Evolutionary conservation across 2,797 vertebrate species (phyloP), one percentile per base, ranked within the genome.

Genomic region (Ataeniobius toweri): DNA sequence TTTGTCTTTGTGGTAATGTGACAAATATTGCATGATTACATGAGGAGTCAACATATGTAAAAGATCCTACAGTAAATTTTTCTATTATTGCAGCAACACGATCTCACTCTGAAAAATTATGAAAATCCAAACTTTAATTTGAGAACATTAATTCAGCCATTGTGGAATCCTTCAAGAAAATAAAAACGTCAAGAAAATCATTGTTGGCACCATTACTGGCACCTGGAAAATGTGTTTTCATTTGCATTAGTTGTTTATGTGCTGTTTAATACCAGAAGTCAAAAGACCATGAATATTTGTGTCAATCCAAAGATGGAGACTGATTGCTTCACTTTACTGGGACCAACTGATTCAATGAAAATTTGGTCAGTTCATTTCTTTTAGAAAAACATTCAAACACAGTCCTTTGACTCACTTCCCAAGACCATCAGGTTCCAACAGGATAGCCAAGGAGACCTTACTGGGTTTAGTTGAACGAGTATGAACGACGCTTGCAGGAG

Each of bases 401-500:
- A 55, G 6, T 55, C 18, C 1, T 55, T 55, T 24, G 53, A 24
- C 20, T 7, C 8, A 24, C 24, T 55, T 22, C 22, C 51, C 5
- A 20, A 5, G 1, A 50, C 12, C 12, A 50, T 18, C 18, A 56
- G 55, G 24, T 1, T 56, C 55, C 24, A 58, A 58, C 56, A 69
- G 41, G n/a, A 8, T 63, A 73, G 83, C 26, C 79, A 86, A 18
- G 12, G 68, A 75, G 74, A 41, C 63, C 2, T 36, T 16, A 2
- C 4, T 63, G 2, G 12, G 28, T 28, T 65, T 22, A 10, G 36
- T 24, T 65, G 18, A 36, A 65, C 61, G 36, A 39, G 26, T 10
- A 18, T 51, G 13, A 51, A 22, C 6, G 28, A 65, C 10, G 31
- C 31, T 65, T 36, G 13, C 61, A 39, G 31, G 36, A 55, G 71